phyloP scores from a whole-genome alignment of 1,140 invertebrate species.

The Meloidogyne hapla region DNA sequence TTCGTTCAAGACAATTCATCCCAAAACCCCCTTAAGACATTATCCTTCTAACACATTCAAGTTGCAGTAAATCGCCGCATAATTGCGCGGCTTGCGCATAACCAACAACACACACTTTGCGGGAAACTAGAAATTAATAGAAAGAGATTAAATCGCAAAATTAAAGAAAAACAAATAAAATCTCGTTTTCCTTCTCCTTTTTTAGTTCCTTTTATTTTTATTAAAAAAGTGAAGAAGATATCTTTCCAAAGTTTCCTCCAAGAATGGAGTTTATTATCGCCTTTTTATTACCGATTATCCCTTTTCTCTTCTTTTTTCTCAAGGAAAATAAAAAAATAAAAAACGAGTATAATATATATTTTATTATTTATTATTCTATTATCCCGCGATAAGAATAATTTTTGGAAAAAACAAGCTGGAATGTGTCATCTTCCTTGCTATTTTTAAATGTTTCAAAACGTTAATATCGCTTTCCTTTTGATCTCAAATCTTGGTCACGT shows the following conservation, averaged over 20 bases:
- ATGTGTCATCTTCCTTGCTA: too few species aligned
- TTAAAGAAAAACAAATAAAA: neutral
- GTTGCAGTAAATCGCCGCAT: neutral
- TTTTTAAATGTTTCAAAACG: too few species aligned
- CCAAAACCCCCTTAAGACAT: neutral
- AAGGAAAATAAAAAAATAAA: too few species aligned
- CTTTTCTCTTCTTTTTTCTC: too few species aligned
- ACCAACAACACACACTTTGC: neutral
- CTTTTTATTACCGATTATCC: neutral
- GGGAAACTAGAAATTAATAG: too few species aligned
- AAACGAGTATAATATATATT: too few species aligned
- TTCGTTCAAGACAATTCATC: neutral
- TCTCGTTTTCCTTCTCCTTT: neutral
- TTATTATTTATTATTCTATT: too few species aligned
- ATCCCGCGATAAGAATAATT: too few species aligned
- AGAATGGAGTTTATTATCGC: neutral
- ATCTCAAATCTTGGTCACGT: too few species aligned
- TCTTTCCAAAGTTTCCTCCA: neutral
- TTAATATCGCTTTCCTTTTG: too few species aligned
- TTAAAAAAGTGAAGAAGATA: neutral
- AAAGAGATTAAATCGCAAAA: neutral
- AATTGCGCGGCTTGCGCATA: neutral
- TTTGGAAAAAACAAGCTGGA: too few species aligned
- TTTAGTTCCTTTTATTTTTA: neutral
- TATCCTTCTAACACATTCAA: neutral